Evolutionary conservation across 1,140 invertebrate species (phyloP).

Genomic region (Latrodectus geometricus): DNA sequence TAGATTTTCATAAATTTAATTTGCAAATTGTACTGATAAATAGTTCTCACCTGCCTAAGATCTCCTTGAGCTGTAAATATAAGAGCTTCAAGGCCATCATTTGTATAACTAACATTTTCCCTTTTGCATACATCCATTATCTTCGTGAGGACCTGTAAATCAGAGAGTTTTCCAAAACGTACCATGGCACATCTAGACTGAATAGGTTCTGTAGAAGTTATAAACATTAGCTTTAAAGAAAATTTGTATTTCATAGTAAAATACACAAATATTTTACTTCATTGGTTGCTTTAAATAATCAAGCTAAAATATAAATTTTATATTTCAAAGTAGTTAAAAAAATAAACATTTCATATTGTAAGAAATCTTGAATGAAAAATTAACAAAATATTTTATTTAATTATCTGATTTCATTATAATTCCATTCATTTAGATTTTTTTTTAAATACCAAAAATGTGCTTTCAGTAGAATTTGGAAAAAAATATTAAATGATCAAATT

Average conservation of each 20-base stretch:
- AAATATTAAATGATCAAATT: too few species aligned
- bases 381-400: too few species aligned
- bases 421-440: too few species aligned
- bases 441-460: too few species aligned
- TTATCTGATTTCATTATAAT: too few species aligned
- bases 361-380: too few species aligned
- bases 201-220: conserved; percentile 82
- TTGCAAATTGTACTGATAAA: not conserved
- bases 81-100: conserved; percentile 96
- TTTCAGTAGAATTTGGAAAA: too few species aligned
- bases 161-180: conserved; percentile 90
- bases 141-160: conserved; percentile 86
- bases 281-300: too few species aligned
- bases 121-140: conserved; percentile 80
- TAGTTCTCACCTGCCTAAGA: conserved; percentile 80
- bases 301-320: too few species aligned
- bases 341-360: too few species aligned
- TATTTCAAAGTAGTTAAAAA: too few species aligned
- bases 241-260: not conserved
- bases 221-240: not conserved
- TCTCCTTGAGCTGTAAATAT: conserved; percentile 99
- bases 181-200: conserved; percentile 98
- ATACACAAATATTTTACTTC: not conserved
- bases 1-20: too few species aligned
- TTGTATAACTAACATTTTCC: conserved; percentile 81